Base-by-base conservation (phyloP, 2,797 vertebrate genomes). In the Leptoclinus maculatus region DNA sequence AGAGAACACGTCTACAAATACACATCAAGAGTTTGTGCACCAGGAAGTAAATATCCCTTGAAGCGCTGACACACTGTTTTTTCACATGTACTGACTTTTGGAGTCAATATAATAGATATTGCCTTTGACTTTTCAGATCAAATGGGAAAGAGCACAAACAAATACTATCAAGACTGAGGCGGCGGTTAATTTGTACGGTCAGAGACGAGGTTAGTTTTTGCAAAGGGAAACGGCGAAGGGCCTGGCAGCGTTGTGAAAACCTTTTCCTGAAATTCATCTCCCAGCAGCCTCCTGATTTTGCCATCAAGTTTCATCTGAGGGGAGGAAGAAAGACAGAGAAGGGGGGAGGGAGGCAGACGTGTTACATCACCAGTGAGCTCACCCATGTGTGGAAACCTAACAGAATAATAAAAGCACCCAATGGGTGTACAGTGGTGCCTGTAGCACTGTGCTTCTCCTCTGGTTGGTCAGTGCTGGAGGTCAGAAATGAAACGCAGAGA, bases 241-340 rank as follows among this genome's bases (percentile, higher is more conserved):
- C 17, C 17, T 38, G 67, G 66, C 51, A 60, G 68, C 25, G 34
- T 34, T 2, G 63, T 77, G 70, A 82, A 70, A 78, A 96, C 96
- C 96, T 96, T 96, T 92, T 96, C 95, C 95, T 96, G 96, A 95
- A 96, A 96, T 80, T 96, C 96, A 95, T 96, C 94, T 91, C 96
- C 95, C 81, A 96, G 94, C 67, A 96, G 94, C 81, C 89, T 94
- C 92, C 94, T 95, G 95, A 96, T 93, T 94, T 96, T 96, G 83
- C 95, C 95, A 81, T 96, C 95, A 94, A 96, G 94, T 90, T 96
- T 96, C 93, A 96, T 96, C 96, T 96, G 83, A 94, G 92, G 80
- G 82, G 27, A 91, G 45, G 90, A 82, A 93, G 85, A 60, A 19
- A 84, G 62, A 79, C 23, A 86, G 66, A 81, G 59, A 49, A 16